phyloP scores from a whole-genome alignment of 1,140 invertebrate species.

The Manduca sexta region DNA sequence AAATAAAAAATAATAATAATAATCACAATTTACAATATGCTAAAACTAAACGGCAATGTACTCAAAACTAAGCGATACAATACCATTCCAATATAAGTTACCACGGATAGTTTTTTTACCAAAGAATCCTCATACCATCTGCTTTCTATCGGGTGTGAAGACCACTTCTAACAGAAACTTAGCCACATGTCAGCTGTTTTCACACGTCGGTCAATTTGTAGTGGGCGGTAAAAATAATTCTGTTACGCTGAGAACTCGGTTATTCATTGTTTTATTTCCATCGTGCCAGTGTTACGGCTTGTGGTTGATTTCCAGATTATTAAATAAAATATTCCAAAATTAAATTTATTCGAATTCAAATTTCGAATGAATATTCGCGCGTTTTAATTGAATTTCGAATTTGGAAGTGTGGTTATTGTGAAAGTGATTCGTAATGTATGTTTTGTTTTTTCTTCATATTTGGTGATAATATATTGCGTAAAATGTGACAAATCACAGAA shows the following conservation, averaged over 20 bases:
- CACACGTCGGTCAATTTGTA: not conserved
- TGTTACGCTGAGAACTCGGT: not conserved
- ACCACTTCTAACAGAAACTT: too few species aligned
- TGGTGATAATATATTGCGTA: too few species aligned
- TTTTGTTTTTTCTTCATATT: too few species aligned
- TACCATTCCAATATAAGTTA: not conserved
- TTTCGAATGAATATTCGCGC: too few species aligned
- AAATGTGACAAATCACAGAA: too few species aligned
- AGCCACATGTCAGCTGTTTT: too few species aligned
- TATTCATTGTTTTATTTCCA: not conserved
- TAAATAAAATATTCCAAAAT: too few species aligned
- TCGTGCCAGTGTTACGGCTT: not conserved
- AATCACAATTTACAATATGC: not conserved
- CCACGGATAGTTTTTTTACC: not conserved
- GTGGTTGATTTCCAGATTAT: not conserved
- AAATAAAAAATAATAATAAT: too few species aligned
- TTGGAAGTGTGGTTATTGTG: too few species aligned
- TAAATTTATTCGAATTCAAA: too few species aligned
- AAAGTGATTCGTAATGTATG: too few species aligned
- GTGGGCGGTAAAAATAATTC: not conserved
- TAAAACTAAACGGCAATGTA: not conserved
- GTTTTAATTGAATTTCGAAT: too few species aligned
- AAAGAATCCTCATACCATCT: constrained; percentile 1
- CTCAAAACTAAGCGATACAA: not conserved
- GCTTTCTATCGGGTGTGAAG: not conserved